Evolutionary conservation across 2,113 vertebrate genomes (phyloP), one percentile per base, ranked within the genome.

Genomic region (Petroica traversi): DNA sequence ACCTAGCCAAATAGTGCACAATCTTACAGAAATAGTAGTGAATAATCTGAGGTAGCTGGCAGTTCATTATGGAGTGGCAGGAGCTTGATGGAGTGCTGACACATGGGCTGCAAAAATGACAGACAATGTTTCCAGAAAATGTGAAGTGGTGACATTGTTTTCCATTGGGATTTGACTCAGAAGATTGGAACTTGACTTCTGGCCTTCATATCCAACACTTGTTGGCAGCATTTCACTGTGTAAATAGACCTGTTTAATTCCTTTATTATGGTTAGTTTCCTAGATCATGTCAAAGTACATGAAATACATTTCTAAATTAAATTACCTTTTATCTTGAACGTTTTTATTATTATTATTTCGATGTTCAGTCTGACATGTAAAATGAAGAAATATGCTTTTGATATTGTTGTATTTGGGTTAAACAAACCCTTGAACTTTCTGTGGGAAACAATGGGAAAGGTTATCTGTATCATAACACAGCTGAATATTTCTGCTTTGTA

Each of bases 181-280:
- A 90, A 88, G 85, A 77, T 58, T 93, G 91, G 95, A 97, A 95
- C 85, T 89, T 92, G 85, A 93, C 55, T 95, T 93, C 78, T 90
- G 92, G 85, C 82, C 67, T 80, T 92, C 41, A 8, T 66, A 85
- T 76, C 55, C 82, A 92, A 41, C 46, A 40, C 38, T 90, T 74
- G 34, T 41, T 94, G 82, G 95, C 92, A 96, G 63, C 43, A 19
- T 46, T 86, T 73, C 22, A 1, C 51, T 90, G 59, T 76, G 19
- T 88, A 94, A 96, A 88, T 88, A 93, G 80, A 94, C 69, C 62
- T 85, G 22, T 55, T 88, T 46, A 73, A 31, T 49, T 76, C 20
- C 86, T 93, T 52, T 88, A 28, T 79, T 83, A 71, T 80, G 74
- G 63, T 83, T 66, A 49, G 23, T 84, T 92, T 94, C 91, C 82